These are phyloP conservation scores for Papilio aristodemus DNA, from an alignment of 1,140 invertebrate genomes.

Conservation along the genomic window DNA sequence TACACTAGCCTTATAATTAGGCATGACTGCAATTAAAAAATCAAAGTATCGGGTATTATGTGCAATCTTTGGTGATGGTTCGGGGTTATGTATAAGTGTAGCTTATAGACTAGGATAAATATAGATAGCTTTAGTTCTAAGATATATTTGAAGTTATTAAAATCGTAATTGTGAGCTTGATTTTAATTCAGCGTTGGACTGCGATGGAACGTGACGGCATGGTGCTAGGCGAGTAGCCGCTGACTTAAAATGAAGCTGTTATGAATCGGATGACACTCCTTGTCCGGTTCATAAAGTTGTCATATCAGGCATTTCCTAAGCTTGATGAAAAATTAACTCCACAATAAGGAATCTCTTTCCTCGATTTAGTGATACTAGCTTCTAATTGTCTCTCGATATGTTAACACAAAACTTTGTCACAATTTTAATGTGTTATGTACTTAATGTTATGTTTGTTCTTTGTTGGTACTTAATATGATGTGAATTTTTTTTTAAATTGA, in stretches of 20 bases:
- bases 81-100: slow-evolving; percentile 75
- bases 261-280: slow-evolving; percentile 74
- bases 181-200: slow-evolving; percentile 66
- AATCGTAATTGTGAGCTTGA: slow-evolving; percentile 63
- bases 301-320: slow-evolving; percentile 45
- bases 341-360: slow-evolving; percentile 73
- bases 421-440: slow-evolving; percentile 71
- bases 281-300: slow-evolving; percentile 67
- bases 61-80: slow-evolving; percentile 82
- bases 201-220: slow-evolving; percentile 41
- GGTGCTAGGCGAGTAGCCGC: slow-evolving; percentile 62
- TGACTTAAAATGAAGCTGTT: slow-evolving; percentile 71
- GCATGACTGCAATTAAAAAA: slow-evolving; percentile 81
- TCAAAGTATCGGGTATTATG: slow-evolving; percentile 82
- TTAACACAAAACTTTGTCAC: slow-evolving; percentile 75
- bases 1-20: slow-evolving; percentile 53
- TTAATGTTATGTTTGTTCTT: slow-evolving; percentile 76
- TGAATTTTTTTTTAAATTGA: slow-evolving; percentile 58
- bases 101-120: slow-evolving; percentile 56
- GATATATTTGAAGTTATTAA: slow-evolving; percentile 45
- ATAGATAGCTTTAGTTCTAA: slow-evolving; percentile 48
- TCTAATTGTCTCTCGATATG: slow-evolving; percentile 73
- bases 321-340: slow-evolving; percentile 55
- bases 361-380: slow-evolving; percentile 79
- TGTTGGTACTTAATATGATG: slow-evolving; percentile 72